These are phyloP conservation scores for Drosophila parabipectinata DNA, from an alignment of 1,140 invertebrate species.

Conservation along the genomic window DNA sequence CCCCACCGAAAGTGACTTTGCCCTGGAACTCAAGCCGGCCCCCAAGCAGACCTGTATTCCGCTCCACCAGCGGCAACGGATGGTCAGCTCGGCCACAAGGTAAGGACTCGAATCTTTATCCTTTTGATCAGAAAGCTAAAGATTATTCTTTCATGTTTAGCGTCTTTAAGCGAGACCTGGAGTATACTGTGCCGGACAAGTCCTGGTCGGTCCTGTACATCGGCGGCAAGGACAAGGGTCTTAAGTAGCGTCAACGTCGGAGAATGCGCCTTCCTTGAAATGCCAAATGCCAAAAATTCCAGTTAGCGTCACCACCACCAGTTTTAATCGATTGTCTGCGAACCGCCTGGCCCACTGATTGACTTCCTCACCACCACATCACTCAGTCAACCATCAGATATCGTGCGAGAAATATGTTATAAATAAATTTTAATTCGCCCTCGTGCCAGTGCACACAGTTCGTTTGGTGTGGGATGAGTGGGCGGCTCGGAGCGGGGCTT, in stretches of 20 bases:
- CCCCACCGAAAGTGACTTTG: constrained; percentile 45
- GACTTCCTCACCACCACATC: constrained; percentile 41
- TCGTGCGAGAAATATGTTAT: constrained; percentile 28
- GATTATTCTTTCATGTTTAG: background rate
- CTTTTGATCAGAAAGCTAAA: background rate
- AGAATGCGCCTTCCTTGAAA: background rate
- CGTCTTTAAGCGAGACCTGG: constrained; percentile 11
- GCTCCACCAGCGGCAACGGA: constrained; percentile 53
- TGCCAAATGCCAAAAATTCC: background rate
- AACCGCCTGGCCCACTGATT: constrained; percentile 47
- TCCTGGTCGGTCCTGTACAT: constrained; percentile 77
- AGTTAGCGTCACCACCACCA: background rate
- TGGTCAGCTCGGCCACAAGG: constrained; percentile 56
- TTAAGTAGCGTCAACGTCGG: constrained; percentile 21
- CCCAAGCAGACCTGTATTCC: constrained; percentile 74
- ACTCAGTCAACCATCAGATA: constrained; percentile 34
- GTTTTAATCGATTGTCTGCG: constrained; percentile 22
- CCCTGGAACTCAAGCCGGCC: constrained; percentile 60
- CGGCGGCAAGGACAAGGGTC: constrained; percentile 38
- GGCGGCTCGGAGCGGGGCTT: constrained; percentile 21
- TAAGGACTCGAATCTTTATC: constrained; percentile 10
- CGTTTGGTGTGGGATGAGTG: constrained; percentile 29
- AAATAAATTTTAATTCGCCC: constrained; percentile 56
- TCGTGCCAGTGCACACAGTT: constrained; percentile 59
- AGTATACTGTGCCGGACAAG: constrained; percentile 67